These are phyloP conservation scores for Brienomyrus brachyistius DNA, from an alignment of 2,113 vertebrate species.

Conservation along the genomic window DNA sequence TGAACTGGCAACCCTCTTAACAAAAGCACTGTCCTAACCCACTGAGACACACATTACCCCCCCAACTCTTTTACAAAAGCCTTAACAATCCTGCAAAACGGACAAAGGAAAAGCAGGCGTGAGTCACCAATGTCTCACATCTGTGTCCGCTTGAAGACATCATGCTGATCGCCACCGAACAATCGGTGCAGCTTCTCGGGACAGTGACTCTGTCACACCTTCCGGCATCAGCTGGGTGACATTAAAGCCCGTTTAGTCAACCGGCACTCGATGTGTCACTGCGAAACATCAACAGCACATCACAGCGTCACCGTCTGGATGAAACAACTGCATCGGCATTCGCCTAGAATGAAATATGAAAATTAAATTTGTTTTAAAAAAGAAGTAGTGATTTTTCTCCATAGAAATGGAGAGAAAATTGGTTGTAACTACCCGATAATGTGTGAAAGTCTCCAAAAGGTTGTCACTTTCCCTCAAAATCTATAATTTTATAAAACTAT, in stretches of 20 bases:
- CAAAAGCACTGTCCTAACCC: not conserved
- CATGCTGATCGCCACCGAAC: not conserved
- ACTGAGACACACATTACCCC: not conserved
- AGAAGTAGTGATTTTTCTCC: not conserved
- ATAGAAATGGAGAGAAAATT: not conserved
- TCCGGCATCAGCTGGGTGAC: not conserved
- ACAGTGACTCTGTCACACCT: not conserved
- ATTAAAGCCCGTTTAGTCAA: not conserved
- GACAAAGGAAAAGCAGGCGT: not conserved
- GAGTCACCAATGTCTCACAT: not conserved
- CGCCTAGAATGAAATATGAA: not conserved
- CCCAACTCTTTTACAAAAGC: not conserved
- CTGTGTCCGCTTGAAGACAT: not conserved
- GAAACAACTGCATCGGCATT: not conserved
- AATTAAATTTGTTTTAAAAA: not conserved
- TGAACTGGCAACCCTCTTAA: not conserved
- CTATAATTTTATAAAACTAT: not conserved
- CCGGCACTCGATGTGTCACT: not conserved
- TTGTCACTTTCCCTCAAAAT: not conserved
- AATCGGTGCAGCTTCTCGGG: not conserved
- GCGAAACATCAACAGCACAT: not conserved
- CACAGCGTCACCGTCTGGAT: not conserved
- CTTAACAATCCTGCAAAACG: not conserved
- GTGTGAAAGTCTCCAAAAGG: not conserved
- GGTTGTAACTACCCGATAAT: not conserved